Evolutionary conservation across 1,140 invertebrate genomes (phyloP).

Genomic region (Drosophila fuyamai): DNA sequence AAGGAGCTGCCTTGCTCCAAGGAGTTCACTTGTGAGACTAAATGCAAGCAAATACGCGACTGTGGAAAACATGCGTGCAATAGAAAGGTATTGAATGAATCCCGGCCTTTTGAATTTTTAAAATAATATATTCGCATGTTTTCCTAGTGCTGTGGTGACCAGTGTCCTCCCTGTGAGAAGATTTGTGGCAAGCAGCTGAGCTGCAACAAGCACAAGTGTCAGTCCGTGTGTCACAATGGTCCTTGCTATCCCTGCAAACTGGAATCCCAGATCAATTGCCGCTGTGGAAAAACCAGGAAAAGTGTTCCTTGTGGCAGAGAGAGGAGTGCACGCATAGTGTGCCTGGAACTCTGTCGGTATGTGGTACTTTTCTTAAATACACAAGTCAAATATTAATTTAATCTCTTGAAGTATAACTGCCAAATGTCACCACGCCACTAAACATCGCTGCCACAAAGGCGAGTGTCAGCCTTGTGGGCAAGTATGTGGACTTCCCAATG

Average conservation of each 20-base stretch:
- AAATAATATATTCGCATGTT: no score
- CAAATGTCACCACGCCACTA: slow-evolving; percentile 92
- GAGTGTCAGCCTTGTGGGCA: slow-evolving; percentile 93
- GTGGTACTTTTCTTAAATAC: not conserved
- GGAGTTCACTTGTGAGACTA: slow-evolving; percentile 94
- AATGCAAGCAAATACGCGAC: slow-evolving; percentile 92
- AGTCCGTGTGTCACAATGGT: slow-evolving; percentile 93
- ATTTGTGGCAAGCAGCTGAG: slow-evolving; percentile 92
- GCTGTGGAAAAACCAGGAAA: slow-evolving; percentile 92
- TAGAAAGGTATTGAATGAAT: slow-evolving; percentile 87
- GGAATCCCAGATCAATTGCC: slow-evolving; percentile 91
- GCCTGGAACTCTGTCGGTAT: slow-evolving; percentile 88
- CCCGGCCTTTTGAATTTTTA: no score
- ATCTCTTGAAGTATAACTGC: slow-evolving; percentile 86
- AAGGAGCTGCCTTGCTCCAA: slow-evolving; percentile 96
- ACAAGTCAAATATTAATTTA: not conserved
- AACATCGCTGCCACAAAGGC: slow-evolving; percentile 94
- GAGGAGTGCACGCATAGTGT: slow-evolving; percentile 91
- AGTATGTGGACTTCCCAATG: slow-evolving; percentile 88
- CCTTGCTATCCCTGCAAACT: slow-evolving; percentile 95
- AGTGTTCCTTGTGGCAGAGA: slow-evolving; percentile 94
- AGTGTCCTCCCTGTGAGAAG: slow-evolving; percentile 95
- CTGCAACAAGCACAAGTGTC: slow-evolving; percentile 96
- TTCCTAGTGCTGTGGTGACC: slow-evolving; percentile 91
- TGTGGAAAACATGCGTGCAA: slow-evolving; percentile 96